These are phyloP conservation scores for Gallinago stenura DNA, from an alignment of 2,797 vertebrate species.

Conservation along the genomic window DNA sequence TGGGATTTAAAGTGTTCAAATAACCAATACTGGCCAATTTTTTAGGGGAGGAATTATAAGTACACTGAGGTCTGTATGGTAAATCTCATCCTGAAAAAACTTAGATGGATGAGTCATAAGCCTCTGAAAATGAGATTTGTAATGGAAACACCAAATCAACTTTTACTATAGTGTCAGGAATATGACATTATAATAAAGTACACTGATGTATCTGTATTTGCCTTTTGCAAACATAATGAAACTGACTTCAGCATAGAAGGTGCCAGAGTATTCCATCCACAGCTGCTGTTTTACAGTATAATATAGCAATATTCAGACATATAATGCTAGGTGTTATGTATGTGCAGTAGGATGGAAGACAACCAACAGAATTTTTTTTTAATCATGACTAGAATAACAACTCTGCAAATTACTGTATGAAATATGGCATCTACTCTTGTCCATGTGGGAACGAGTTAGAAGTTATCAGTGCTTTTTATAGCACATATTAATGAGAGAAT, in stretches of 20 bases:
- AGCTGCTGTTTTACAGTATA: constrained; percentile 2
- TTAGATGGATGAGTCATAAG: constrained; percentile 35
- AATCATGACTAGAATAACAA: not conserved
- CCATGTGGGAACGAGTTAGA: not conserved
- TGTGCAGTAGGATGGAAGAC: not conserved
- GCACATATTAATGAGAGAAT: not conserved
- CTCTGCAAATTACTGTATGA: not conserved
- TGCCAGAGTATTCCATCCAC: not conserved
- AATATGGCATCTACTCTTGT: not conserved
- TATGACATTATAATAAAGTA: constrained; percentile 50
- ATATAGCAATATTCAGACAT: not conserved
- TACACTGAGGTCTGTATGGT: not conserved
- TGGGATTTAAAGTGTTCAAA: not conserved
- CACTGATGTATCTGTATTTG: constrained; percentile 35
- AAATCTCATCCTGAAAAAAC: constrained; percentile 32
- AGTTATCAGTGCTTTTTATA: not conserved
- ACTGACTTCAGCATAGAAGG: not conserved
- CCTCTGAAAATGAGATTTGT: constrained; percentile 64
- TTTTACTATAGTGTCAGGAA: constrained; percentile 53
- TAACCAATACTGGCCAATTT: not conserved
- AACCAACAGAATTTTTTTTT: not conserved
- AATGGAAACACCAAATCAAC: constrained; percentile 58
- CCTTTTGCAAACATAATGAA: constrained; percentile 55
- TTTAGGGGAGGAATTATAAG: not conserved
- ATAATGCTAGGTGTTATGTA: not conserved